Evolutionary conservation across 92 coral and sea anemone species (phyloP).

Genomic region (Palythoa grandiflora): DNA sequence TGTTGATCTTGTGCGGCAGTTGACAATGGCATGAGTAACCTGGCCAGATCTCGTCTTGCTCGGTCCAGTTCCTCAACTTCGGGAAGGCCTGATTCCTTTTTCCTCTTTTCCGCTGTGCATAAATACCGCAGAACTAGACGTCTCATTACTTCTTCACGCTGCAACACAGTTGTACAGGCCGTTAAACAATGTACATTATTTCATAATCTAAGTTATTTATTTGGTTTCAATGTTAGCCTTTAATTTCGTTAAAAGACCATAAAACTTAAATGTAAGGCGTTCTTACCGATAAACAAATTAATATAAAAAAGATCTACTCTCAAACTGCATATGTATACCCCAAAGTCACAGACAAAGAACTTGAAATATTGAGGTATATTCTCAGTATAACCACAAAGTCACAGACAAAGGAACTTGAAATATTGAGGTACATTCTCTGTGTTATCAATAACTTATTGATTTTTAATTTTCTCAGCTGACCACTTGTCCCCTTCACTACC

Average conservation of each 20-base stretch:
- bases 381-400: too few relatives aligned
- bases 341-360: too few relatives aligned
- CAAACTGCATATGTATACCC: too few relatives aligned
- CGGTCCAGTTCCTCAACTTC: slow-evolving; percentile 10
- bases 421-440: too few relatives aligned
- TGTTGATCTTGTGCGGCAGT: neutral
- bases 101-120: slow-evolving; percentile 12
- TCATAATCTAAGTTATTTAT: neutral
- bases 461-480: too few relatives aligned
- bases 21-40: slow-evolving; percentile 6
- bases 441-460: too few relatives aligned
- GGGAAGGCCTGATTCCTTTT: neutral
- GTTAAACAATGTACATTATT: neutral
- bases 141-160: slow-evolving; percentile 29
- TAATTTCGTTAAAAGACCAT: neutral
- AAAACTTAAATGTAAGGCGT: too few relatives aligned
- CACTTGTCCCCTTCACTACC: too few relatives aligned
- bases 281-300: too few relatives aligned
- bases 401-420: too few relatives aligned
- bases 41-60: slow-evolving; percentile 25
- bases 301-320: too few relatives aligned
- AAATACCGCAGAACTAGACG: slow-evolving; percentile 23
- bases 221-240: neutral
- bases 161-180: neutral
- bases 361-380: too few relatives aligned